phyloP scores from a whole-genome alignment of 2,797 vertebrate species.

The Anguilla marmorata region DNA sequence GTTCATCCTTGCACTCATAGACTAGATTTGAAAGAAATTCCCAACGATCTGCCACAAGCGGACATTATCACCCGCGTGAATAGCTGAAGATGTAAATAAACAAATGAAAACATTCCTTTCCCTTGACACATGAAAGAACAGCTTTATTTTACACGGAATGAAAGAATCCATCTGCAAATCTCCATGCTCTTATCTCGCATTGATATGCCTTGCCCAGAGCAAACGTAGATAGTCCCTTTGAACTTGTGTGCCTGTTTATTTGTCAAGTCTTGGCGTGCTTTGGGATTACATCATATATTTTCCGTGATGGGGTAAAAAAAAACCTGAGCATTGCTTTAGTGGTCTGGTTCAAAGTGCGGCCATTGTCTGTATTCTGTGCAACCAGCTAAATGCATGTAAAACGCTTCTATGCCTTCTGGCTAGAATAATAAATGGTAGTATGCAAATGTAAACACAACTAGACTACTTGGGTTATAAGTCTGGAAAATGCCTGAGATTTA shows the following conservation, averaged over 20 bases:
- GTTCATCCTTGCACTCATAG: background rate
- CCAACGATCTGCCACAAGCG: background rate
- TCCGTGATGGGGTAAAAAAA: background rate
- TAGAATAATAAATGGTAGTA: background rate
- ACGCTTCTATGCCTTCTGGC: background rate
- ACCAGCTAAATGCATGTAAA: background rate
- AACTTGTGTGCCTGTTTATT: background rate
- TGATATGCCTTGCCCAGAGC: background rate
- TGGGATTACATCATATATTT: constrained; percentile 1
- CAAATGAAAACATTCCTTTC: background rate
- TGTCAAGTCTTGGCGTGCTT: background rate
- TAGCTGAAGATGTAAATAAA: constrained; percentile 2
- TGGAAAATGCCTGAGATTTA: background rate
- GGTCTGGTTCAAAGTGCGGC: background rate
- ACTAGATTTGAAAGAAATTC: background rate
- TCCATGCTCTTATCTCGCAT: background rate
- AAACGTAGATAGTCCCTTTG: background rate
- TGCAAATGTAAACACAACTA: background rate
- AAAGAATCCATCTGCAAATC: constrained; percentile 1
- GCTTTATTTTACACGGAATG: background rate
- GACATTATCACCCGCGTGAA: background rate
- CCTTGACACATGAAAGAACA: background rate
- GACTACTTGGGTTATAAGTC: background rate
- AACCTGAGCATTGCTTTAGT: background rate
- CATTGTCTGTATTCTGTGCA: background rate